Conservation (phyloP, 64 coral and sea anemone species). For the Actinia equina region DNA sequence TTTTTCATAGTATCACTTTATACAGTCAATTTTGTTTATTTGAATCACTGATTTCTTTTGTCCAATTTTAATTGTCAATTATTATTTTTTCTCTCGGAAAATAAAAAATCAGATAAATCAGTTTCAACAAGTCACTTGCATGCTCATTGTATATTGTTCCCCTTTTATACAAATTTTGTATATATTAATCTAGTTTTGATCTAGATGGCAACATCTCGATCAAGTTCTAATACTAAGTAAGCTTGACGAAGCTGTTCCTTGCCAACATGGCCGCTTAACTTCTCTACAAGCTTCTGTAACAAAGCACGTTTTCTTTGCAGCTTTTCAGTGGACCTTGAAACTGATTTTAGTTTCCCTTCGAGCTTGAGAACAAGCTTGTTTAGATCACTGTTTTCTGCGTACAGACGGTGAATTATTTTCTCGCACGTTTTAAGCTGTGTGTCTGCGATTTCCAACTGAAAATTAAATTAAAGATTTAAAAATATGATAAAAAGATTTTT, state of each 20-base stretch:
- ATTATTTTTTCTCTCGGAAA: too few species aligned
- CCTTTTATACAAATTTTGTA: too few species aligned
- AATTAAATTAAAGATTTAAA: background rate
- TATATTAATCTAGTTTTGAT: too few species aligned
- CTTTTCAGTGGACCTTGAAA: slow-evolving; percentile 67
- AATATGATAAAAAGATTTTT: too few species aligned
- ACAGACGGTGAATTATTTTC: slow-evolving; percentile 88
- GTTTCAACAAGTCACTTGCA: too few species aligned
- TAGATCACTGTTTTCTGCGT: slow-evolving; percentile 81
- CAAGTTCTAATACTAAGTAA: slow-evolving; percentile 78
- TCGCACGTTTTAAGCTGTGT: slow-evolving; percentile 76
- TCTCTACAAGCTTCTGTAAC: slow-evolving; percentile 85
- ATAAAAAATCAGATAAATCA: too few species aligned
- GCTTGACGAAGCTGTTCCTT: slow-evolving; percentile 76
- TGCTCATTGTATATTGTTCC: too few species aligned
- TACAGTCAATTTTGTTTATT: too few species aligned
- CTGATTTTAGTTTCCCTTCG: slow-evolving; percentile 68
- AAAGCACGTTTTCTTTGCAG: slow-evolving; percentile 79
- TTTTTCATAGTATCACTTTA: too few species aligned
- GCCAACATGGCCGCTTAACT: slow-evolving; percentile 66
- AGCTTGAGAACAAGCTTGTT: slow-evolving; percentile 61
- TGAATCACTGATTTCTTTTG: too few species aligned
- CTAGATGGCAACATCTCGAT: slow-evolving; percentile 77
- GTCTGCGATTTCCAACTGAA: slow-evolving; percentile 79
- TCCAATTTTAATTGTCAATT: too few species aligned